Evolutionary conservation across 2,797 vertebrate species (phyloP).

Genomic region (Amphiprion clarkii): DNA sequence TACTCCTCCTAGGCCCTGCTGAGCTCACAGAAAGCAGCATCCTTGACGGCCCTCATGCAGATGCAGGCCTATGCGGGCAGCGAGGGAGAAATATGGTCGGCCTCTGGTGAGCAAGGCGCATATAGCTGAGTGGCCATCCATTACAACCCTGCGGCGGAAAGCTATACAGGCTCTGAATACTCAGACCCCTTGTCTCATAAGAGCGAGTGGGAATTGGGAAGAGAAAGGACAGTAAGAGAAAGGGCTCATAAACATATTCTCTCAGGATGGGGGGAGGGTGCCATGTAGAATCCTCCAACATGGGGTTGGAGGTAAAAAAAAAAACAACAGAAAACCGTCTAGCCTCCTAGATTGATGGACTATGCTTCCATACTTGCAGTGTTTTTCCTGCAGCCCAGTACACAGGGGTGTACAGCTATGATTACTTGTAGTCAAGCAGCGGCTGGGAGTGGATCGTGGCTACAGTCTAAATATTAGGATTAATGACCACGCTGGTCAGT

Average conservation of each 20-base stretch:
- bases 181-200: constrained; percentile 47
- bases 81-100: constrained; percentile 67
- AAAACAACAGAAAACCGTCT: constrained; percentile 4
- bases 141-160: constrained; percentile 59
- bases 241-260: constrained; percentile 69
- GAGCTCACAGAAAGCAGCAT: constrained; percentile 59
- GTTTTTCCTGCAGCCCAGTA: constrained; percentile 69
- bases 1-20: constrained; percentile 59
- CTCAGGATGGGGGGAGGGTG: constrained; percentile 43
- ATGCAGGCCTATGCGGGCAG: constrained; percentile 47
- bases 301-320: constrained; percentile 37
- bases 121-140: constrained; percentile 72
- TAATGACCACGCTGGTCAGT: constrained; percentile 71
- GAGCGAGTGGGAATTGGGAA: constrained; percentile 41
- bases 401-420: constrained; percentile 70
- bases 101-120: constrained; percentile 68
- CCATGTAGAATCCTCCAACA: constrained; percentile 58
- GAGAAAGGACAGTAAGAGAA: constrained; percentile 60
- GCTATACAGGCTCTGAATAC: constrained; percentile 40
- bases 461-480: constrained; percentile 80
- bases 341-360: constrained; percentile 77
- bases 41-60: constrained; percentile 54
- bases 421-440: constrained; percentile 76
- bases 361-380: constrained; percentile 61
- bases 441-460: constrained; percentile 68